Percentiles rank a stretch among this genome's conserved stretches.
Evolutionary conservation across 1,140 invertebrate genomes (phyloP).

Genomic region (Pseudomyrmex pallidus): DNA sequence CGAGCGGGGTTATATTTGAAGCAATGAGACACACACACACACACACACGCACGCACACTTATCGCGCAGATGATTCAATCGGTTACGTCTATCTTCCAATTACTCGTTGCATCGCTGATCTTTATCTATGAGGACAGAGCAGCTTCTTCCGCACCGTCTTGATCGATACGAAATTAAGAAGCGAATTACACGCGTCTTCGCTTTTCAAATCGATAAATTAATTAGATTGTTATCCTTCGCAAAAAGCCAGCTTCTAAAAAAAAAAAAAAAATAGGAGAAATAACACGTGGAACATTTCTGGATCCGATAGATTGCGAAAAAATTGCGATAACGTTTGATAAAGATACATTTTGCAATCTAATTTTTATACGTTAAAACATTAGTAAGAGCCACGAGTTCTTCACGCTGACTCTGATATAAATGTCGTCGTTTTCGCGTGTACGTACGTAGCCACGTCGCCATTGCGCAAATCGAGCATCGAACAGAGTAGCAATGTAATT

Average conservation of each 20-base stretch:
- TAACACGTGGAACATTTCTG: neutral
- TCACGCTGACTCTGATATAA: too few relatives aligned
- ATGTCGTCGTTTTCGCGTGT: too few relatives aligned
- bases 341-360: too few relatives aligned
- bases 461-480: too few relatives aligned
- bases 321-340: neutral
- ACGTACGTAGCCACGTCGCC: too few relatives aligned
- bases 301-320: neutral
- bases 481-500: too few relatives aligned
- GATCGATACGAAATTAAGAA: constrained; percentile 51
- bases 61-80: constrained; percentile 57
- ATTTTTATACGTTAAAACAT: too few relatives aligned
- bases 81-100: constrained; percentile 54
- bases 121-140: constrained; percentile 41
- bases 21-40: constrained; percentile 16
- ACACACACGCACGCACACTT: neutral
- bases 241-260: neutral
- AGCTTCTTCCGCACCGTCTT: constrained; percentile 36
- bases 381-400: too few relatives aligned
- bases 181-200: neutral
- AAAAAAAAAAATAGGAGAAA: neutral
- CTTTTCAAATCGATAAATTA: neutral
- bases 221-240: neutral
- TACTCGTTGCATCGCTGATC: constrained; percentile 50
- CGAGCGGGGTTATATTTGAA: constrained; percentile 44